Conservation (phyloP, 30 jellyfish, hydroid and myxozoan species). For the Pelagia noctiluca region DNA sequence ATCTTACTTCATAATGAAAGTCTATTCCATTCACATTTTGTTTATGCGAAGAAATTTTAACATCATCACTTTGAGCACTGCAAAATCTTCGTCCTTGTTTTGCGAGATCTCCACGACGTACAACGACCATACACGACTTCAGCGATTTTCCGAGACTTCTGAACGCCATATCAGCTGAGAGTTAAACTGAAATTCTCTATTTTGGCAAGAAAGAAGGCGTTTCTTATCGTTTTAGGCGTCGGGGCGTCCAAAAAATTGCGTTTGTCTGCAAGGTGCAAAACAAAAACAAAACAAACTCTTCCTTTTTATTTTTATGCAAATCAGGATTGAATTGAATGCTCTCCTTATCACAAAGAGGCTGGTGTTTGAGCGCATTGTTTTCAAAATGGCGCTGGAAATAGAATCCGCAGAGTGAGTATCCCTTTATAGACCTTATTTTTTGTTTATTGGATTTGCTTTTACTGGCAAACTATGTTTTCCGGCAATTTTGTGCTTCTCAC, state of each 20-base stretch:
- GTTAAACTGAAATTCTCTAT: too few relatives aligned
- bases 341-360: not conserved
- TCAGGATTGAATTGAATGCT: not conserved
- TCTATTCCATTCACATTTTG: slow-evolving; percentile 38
- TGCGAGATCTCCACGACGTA: not conserved
- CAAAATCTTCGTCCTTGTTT: not conserved
- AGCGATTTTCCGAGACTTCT: not conserved
- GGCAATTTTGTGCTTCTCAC: too few relatives aligned
- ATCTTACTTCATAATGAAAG: slow-evolving; percentile 57
- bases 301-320: not conserved
- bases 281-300: not conserved
- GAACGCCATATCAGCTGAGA: not conserved
- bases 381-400: slow-evolving; percentile 95
- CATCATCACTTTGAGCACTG: not conserved
- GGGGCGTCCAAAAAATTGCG: too few relatives aligned
- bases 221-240: too few relatives aligned
- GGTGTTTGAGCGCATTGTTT: slow-evolving; percentile 4
- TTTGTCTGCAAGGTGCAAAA: too few relatives aligned
- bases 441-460: not conserved
- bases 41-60: not conserved
- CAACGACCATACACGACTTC: not conserved
- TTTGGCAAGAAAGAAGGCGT: too few relatives aligned
- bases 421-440: too few relatives aligned
- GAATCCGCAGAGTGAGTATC: slow-evolving; percentile 95
- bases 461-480: too few relatives aligned